Base-by-base conservation (phyloP, 2,888 invertebrate genomes). In the Tinea trinotella region DNA sequence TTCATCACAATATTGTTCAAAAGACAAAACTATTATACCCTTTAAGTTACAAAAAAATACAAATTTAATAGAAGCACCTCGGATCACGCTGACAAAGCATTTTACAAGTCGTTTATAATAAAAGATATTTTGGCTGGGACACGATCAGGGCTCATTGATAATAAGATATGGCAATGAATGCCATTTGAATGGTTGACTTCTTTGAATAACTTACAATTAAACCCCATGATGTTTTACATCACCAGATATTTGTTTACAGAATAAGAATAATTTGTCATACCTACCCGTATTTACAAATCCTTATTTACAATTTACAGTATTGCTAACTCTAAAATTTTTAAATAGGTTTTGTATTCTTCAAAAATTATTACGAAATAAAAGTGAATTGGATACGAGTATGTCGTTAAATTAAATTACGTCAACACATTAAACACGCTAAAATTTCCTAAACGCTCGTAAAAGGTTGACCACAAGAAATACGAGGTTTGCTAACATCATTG, bases 1-100 rank as follows among this genome's bases (percentile, higher is more conserved):
- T 74, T 79, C 81, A 78, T 78, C 81, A 76, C 76, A 77, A 71
- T 64, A 69, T 72, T 70, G 72, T 72, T 64, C 64, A 63, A 59
- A 62, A 67, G 79, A 81, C 77, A 74, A 68, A 71, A 75, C 76
- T 71, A 76, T 82, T 74, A 72, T 68, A 70, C 62, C 68, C 64
- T 68, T 71, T 72, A 62, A 64, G 60, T 59, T 58, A 62, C 71
- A 74, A 74, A 70, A 70, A 65, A 56, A 15, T 13, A 22, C 18
- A 55, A 55, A 20, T 12, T 24, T 24, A 4, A 18, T 69, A 62
- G 68, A 64, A 63, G 63, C 59, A 65, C 63, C 66, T 71, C 72
- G 70, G 66, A 71, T 85, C 85, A 84, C 77, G 85, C 85, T 85
- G 85, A 85, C 83, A 83, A 68, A 63, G 71, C 81, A 70, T 82